Conservation (phyloP, 2,888 invertebrate genomes). For the Rutpela maculata region DNA sequence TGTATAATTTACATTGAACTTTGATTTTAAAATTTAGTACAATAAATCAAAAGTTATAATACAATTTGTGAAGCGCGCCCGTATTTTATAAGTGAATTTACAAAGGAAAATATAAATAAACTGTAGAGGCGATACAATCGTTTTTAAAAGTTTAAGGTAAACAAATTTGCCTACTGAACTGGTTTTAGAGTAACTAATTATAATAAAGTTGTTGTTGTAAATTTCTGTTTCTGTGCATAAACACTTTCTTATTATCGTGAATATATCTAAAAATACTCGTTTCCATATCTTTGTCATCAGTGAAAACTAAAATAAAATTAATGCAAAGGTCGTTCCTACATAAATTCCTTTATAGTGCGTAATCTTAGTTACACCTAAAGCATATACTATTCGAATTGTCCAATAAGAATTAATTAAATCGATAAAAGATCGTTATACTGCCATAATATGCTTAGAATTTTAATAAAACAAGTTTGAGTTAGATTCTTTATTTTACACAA, state of each 20-base stretch:
- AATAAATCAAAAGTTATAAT: no score
- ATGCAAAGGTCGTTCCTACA: conserved; percentile 46
- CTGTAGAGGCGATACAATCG: no score
- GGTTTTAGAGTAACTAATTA: not conserved
- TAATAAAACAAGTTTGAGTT: no score
- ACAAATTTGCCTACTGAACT: not conserved
- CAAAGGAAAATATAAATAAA: no score
- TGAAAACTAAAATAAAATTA: conserved; percentile 41
- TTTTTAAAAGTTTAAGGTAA: not conserved
- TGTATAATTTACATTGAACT: no score
- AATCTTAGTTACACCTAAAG: conserved; percentile 13
- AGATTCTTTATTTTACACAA: no score
- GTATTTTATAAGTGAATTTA: no score
- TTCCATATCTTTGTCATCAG: conserved; percentile 27
- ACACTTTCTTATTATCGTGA: not conserved
- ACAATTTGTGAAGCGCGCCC: no score
- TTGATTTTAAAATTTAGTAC: no score
- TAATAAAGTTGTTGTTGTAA: not conserved
- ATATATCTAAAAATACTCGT: not conserved
- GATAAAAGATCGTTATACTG: not conserved
- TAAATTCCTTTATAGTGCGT: conserved; percentile 36
- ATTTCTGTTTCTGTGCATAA: not conserved
- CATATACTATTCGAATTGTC: not conserved
- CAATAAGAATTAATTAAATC: not conserved
- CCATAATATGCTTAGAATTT: not conserved